Conservation (phyloP, 2,888 invertebrate genomes). For the Sphecodes monilicornis region DNA sequence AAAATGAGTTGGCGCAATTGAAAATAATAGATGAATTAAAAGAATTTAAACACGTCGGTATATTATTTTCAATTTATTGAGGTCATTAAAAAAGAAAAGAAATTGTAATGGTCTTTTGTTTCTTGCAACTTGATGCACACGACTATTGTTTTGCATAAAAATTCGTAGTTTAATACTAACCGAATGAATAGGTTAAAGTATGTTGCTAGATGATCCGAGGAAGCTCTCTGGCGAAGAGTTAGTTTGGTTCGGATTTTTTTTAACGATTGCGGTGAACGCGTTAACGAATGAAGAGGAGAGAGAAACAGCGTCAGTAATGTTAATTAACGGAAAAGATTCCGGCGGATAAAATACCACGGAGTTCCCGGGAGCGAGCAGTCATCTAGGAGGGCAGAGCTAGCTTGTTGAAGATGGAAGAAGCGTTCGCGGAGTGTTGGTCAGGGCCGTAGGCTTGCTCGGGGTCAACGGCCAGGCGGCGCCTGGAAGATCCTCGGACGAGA, state of each 20-base stretch:
- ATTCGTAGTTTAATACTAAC: background rate
- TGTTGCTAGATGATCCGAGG: background rate
- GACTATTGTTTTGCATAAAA: background rate
- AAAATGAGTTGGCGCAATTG: too few species aligned
- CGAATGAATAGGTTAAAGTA: background rate
- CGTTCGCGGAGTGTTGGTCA: conserved; percentile 70
- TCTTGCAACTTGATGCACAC: background rate
- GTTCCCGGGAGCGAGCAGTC: conserved; percentile 8
- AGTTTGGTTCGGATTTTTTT: too few species aligned
- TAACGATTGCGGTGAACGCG: background rate
- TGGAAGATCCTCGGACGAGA: conserved; percentile 76
- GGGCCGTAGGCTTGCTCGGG: conserved; percentile 73
- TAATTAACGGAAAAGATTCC: conserved; percentile 48
- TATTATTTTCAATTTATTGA: background rate
- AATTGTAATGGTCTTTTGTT: background rate
- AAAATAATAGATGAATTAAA: background rate
- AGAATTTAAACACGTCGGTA: background rate
- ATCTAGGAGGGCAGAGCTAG: conserved; percentile 17
- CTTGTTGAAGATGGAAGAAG: conserved; percentile 51
- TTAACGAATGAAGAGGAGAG: background rate
- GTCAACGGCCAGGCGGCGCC: conserved; percentile 84
- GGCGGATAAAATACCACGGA: conserved; percentile 42
- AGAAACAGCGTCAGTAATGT: conserved; percentile 26
- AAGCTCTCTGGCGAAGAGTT: too few species aligned
- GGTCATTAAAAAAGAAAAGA: background rate